Evolutionary conservation across 2,888 invertebrate species (phyloP).

Genomic region (Brenthis daphne): DNA sequence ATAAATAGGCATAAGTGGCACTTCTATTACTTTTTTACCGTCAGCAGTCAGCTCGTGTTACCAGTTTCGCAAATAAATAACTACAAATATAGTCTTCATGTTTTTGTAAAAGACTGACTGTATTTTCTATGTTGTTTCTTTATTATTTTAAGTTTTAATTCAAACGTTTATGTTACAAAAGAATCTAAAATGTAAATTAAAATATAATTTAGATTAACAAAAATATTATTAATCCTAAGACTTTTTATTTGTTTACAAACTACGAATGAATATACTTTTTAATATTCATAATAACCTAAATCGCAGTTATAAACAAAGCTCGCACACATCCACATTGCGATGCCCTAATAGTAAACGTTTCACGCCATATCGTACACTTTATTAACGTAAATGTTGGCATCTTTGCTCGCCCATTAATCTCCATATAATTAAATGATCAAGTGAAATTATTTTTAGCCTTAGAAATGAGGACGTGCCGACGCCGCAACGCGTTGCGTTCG

Average conservation of each 20-base stretch:
- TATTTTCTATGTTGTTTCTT: background rate
- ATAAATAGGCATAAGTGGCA: conserved; percentile 24
- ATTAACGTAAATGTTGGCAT: conserved; percentile 74
- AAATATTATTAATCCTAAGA: background rate
- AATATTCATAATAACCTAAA: background rate
- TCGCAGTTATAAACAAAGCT: conserved; percentile 42
- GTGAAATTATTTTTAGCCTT: conserved; percentile 79
- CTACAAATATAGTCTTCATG: background rate
- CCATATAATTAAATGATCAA: conserved; percentile 82
- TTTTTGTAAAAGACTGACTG: background rate
- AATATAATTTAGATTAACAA: background rate
- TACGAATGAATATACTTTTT: background rate
- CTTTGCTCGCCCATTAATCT: conserved; percentile 75
- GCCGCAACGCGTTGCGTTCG: conserved; percentile 54
- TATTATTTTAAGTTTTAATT: too few relatives aligned
- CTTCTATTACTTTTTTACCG: conserved; percentile 27
- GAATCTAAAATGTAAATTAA: too few relatives aligned
- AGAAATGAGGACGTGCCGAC: conserved; percentile 74
- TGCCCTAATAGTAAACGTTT: conserved; percentile 55
- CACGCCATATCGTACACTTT: conserved; percentile 66
- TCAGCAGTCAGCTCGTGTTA: conserved; percentile 22
- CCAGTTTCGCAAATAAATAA: conserved; percentile 40
- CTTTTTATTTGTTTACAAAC: background rate
- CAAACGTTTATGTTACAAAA: too few relatives aligned
- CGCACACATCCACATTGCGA: conserved; percentile 22